Evolutionary conservation across 2,113 vertebrate genomes (phyloP).

Genomic region (Xerus inauris): DNA sequence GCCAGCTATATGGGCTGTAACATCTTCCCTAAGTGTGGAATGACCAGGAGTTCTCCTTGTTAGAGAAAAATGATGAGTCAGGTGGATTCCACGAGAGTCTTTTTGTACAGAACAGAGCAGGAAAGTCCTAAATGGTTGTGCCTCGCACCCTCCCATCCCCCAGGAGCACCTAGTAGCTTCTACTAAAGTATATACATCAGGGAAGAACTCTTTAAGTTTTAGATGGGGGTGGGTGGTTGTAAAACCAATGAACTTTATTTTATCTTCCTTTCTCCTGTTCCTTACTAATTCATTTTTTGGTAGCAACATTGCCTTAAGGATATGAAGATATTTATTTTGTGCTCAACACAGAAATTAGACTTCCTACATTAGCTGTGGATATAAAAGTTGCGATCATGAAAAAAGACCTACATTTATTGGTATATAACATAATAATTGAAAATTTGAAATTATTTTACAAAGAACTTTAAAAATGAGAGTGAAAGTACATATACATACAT

Average conservation of each 20-base stretch:
- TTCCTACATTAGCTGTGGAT: neutral
- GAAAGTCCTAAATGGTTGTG: neutral
- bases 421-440: neutral
- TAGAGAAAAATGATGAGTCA: neutral
- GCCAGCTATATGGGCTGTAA: neutral
- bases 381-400: neutral
- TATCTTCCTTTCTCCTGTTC: neutral
- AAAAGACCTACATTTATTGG: neutral
- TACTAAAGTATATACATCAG: neutral
- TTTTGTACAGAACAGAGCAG: neutral
- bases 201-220: neutral
- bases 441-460: neutral
- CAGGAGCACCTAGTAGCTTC: neutral
- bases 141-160: neutral
- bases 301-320: neutral
- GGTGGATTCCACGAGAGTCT: neutral
- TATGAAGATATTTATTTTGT: neutral
- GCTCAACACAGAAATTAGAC: neutral
- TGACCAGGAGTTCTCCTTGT: neutral
- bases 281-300: neutral
- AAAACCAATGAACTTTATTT: no score
- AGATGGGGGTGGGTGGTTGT: neutral
- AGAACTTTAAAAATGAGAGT: neutral
- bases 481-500: neutral
- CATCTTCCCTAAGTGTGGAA: neutral